Conservation (phyloP, 2,113 vertebrate genomes). For the Candoia aspera region DNA sequence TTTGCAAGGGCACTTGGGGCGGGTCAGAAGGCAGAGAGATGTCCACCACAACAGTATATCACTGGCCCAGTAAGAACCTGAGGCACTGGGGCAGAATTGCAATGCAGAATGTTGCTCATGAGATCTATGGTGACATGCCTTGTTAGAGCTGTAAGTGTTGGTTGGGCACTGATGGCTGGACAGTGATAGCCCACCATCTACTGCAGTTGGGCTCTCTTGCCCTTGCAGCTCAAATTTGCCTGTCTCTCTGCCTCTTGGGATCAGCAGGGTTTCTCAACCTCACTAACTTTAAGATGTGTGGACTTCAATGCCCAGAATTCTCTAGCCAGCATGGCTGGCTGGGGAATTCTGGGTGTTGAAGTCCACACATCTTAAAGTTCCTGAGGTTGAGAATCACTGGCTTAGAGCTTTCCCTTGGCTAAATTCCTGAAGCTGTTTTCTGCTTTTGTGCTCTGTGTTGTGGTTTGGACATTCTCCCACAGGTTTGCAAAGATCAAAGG, state of each 20-base stretch:
- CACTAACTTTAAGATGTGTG: background rate
- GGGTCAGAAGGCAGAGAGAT: background rate
- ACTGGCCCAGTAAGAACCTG: background rate
- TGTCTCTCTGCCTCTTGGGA: background rate
- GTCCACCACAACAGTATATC: background rate
- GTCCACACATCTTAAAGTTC: too few relatives aligned
- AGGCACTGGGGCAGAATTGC: background rate
- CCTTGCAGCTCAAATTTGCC: background rate
- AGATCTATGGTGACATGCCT: background rate
- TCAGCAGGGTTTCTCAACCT: background rate
- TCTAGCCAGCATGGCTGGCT: background rate
- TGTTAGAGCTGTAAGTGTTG: accelerated
- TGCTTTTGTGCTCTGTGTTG: background rate
- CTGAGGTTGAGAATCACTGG: background rate
- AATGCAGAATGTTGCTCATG: background rate
- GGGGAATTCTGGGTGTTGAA: background rate
- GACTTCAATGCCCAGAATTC: background rate
- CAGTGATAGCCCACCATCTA: background rate
- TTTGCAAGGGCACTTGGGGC: background rate
- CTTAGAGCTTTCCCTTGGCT: background rate
- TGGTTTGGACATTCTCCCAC: background rate
- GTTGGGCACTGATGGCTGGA: background rate
- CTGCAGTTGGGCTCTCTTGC: background rate
- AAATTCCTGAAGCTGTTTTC: too few relatives aligned
- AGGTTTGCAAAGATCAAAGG: background rate